A percentile compares a stretch with the other conserved stretches of the same genome.
phyloP scores from a whole-genome alignment of 2,113 vertebrate species.

The Myrmecobius fasciatus region DNA sequence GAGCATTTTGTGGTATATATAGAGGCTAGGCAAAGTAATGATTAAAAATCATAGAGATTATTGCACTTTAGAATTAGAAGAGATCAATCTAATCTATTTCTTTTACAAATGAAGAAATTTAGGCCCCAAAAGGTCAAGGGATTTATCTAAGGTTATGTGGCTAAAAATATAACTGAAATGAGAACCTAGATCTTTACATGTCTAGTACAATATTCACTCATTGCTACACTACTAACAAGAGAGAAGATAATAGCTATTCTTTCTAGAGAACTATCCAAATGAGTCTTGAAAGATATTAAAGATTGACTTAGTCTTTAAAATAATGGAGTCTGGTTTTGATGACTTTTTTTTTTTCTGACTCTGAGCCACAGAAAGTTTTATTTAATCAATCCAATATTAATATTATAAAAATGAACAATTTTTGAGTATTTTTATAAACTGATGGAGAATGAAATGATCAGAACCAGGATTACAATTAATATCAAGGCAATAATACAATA shows the following conservation, averaged over 20 bases:
- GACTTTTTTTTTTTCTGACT: background rate
- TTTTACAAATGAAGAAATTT: background rate
- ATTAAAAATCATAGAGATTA: background rate
- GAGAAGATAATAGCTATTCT: background rate
- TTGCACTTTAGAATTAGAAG: background rate
- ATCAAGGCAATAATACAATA: background rate
- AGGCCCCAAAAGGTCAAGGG: background rate
- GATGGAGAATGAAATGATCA: background rate
- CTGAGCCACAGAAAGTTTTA: background rate
- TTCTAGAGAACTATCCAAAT: background rate
- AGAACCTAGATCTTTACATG: background rate
- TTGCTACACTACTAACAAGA: background rate
- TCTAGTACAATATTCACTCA: background rate
- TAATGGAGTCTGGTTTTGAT: background rate
- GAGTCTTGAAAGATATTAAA: background rate
- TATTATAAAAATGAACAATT: background rate
- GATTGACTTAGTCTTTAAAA: background rate
- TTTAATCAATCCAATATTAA: background rate
- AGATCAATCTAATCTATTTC: background rate
- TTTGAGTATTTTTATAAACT: background rate
- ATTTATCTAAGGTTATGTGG: no score
- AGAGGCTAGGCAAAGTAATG: background rate
- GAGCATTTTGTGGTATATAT: background rate
- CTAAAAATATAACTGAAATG: background rate
- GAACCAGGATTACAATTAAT: background rate